Evolutionary conservation across 1,140 invertebrate genomes (phyloP).

Genomic region (Akabosia matsudoensis): DNA sequence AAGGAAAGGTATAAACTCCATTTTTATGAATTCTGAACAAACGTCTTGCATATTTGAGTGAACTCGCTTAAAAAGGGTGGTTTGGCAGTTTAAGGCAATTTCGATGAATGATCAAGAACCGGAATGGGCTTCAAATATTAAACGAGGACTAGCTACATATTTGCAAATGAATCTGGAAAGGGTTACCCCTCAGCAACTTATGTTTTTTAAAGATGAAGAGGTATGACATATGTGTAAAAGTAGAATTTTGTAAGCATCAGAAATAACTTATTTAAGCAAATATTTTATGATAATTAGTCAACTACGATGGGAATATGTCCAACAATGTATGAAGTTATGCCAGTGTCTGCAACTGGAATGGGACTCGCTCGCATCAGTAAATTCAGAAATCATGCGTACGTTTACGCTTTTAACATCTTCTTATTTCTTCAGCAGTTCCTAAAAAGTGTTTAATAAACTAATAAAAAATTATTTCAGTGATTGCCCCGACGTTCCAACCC

Average conservation of each 20-base stretch:
- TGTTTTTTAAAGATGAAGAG: slow-evolving; percentile 33
- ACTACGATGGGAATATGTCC: slow-evolving; percentile 45
- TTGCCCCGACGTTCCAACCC: slow-evolving; percentile 38
- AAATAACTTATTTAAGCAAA: slow-evolving; percentile 4
- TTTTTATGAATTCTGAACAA: too few species aligned
- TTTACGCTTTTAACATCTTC: too few species aligned
- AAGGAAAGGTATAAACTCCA: slow-evolving; percentile 43
- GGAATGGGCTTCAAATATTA: slow-evolving; percentile 45
- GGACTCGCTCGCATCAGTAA: slow-evolving; percentile 29
- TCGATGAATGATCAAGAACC: slow-evolving; percentile 46
- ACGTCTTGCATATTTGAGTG: too few species aligned
- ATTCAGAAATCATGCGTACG: slow-evolving; percentile 44
- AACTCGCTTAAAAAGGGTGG: too few species aligned
- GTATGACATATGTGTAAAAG: slow-evolving; percentile 30
- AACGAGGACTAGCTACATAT: slow-evolving; percentile 43
- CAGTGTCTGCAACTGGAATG: slow-evolving; percentile 29
- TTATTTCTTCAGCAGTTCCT: neutral
- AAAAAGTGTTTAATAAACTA: neutral
- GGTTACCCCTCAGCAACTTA: slow-evolving; percentile 11
- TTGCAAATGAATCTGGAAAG: slow-evolving; percentile 39
- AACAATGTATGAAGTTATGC: slow-evolving; percentile 41
- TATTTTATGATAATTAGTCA: slow-evolving; percentile 27
- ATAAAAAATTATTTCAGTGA: slow-evolving; percentile 18
- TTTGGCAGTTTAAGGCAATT: slow-evolving; percentile 41
- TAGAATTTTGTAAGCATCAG: neutral